Evolutionary conservation across 2,888 invertebrate species (phyloP), one percentile per base, ranked within the genome.

Genomic region (Synergus laeviventris): DNA sequence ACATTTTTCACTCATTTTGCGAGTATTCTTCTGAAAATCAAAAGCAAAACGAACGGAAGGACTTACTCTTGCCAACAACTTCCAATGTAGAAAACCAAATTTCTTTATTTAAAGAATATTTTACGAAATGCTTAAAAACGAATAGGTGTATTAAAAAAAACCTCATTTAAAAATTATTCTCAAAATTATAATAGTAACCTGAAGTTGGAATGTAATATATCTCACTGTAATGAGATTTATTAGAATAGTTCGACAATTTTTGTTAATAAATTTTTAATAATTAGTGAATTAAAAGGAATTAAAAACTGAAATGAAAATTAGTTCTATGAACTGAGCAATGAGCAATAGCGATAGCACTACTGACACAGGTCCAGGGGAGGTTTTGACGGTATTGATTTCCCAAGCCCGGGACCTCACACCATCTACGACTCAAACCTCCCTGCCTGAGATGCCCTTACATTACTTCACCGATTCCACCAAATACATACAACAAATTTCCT

Each of bases 301-400:
- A 49, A 31, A 0, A 36, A 42, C 42, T 64, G 21, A 31, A 70
- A 24, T 49, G 31, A 70, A 70, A 70, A 45, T 7, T 31, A 36
- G 45, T 49, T 70, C 18, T 70, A 24, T 49, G 31, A 18, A 5
- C 16, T 66, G 66, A 66, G 66, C 66, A 66, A 66, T 66, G 66
- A 61, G 61, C 31, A 61, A 61, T 61, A 79, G 62, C 11, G 39
- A 70, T 70, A 70, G 70, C 70, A 70, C 70, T 49, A 49, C 70
- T 84, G 82, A 83, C 78, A 84, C 83, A 81, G 82, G 83, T 84
- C 81, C 81, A 85, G 84, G 85, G 83, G 82, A 81, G 85, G 81
- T 89, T 88, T 88, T 85, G 88, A 85, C 85, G 88, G 86, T 88
- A 88, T 88, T 88, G 88, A 88, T 88, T 88, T 89, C 86, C 82